Evolutionary conservation across 1,140 invertebrate species (phyloP).

Genomic region (Artemia franciscana): DNA sequence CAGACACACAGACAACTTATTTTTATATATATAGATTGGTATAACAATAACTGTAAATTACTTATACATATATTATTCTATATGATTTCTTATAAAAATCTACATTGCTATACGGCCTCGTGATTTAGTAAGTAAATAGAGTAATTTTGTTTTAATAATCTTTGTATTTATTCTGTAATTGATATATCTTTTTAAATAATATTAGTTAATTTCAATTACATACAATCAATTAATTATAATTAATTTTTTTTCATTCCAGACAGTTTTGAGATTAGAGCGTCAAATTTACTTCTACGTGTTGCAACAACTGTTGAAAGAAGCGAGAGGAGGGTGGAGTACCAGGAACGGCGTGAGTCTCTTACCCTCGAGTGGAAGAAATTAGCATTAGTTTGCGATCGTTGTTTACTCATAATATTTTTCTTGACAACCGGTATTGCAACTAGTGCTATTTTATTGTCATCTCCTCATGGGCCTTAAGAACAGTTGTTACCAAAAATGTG

Average conservation of each 20-base stretch:
- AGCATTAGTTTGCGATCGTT: slow-evolving; percentile 27
- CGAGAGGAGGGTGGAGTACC: slow-evolving; percentile 36
- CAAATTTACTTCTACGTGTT: slow-evolving; percentile 35
- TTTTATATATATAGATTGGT: no score
- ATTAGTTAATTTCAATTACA: no score
- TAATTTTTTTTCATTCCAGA: slow-evolving; percentile 14
- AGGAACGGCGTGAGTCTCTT: slow-evolving; percentile 35
- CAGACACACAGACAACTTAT: no score
- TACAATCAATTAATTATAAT: no score
- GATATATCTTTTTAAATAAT: neutral
- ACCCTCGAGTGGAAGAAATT: slow-evolving; percentile 53
- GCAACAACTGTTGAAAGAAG: slow-evolving; percentile 43
- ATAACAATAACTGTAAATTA: no score
- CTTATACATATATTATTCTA: no score
- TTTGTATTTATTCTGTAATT: neutral
- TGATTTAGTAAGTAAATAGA: no score
- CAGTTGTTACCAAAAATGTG: no score
- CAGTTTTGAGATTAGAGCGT: slow-evolving; percentile 32
- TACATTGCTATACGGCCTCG: no score
- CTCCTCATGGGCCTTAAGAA: slow-evolving; percentile 23
- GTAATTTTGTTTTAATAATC: no score
- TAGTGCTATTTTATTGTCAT: slow-evolving; percentile 33
- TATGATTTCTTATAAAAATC: no score
- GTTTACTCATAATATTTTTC: slow-evolving; percentile 16
- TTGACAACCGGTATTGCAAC: slow-evolving; percentile 35